Base-by-base conservation (phyloP, 2,797 vertebrate genomes). In the Gadopsis bispinosus region DNA sequence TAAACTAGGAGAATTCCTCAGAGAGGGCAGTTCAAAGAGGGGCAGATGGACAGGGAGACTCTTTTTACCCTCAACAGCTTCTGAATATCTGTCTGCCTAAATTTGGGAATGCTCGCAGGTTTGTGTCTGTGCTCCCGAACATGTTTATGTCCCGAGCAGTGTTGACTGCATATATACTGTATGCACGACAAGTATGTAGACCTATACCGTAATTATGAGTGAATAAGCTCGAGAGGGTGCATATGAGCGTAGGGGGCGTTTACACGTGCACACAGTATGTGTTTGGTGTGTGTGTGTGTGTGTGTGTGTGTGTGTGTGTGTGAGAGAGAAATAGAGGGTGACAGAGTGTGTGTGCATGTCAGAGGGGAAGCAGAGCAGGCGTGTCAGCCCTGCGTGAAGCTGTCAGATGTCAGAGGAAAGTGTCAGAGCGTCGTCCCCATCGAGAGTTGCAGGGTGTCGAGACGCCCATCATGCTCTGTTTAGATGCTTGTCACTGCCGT, bases 321-420 rank as follows among this genome's bases (percentile, higher is more conserved):
- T 37, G n/a, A 1, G 73, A 37, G 56, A 47, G 39, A 67, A 20
- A 43, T 11, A 19, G 47, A 74, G 43, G 62, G 20, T 50, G 61
- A 47, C 62, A 31, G 31, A 14, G 65, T 41, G 59, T 79, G 81
- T 71, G 77, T 83, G 71, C 29, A 20, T 70, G 83, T 86, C 79
- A 76, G 79, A 62, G 78, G 43, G 70, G 62, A 83, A 71, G 77
- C 83, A 73, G 83, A 77, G 77, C 74, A 45, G 75, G 60, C 67
- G 79, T 75, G 86, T 88, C 86, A 80, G 83, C 61, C 17, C 54
- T 20, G 84, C 63, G 39, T 84, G 85, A 84, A 83, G 86, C 81
- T 72, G 92, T 90, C 86, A 90, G 86, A 89, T 88, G 88, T 90
- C 89, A 88, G 77, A 83, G 67, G 50, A 56, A 81, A 80, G 89